These are phyloP conservation scores for Petrocephalus zakoni DNA, from an alignment of 2,113 vertebrate species.

Conservation along the genomic window DNA sequence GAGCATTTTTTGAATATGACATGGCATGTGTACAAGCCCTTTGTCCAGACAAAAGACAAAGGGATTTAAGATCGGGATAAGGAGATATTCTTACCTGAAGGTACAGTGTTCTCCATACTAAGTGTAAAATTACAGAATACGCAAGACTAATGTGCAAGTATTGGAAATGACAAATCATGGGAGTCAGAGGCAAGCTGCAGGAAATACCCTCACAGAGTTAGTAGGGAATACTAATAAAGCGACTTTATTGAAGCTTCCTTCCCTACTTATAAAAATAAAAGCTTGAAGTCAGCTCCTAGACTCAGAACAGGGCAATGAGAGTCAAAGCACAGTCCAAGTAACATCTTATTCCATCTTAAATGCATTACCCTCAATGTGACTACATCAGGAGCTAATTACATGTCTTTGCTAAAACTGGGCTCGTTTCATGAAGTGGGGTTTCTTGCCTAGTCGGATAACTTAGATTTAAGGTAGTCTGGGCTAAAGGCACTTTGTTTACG, in stretches of 20 bases:
- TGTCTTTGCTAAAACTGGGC: neutral
- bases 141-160: neutral
- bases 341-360: neutral
- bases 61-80: neutral
- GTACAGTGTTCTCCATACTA: neutral
- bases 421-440: too few relatives aligned
- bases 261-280: neutral
- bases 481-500: too few relatives aligned
- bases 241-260: conserved; percentile 6
- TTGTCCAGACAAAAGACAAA: too few relatives aligned
- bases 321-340: too few relatives aligned
- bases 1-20: neutral
- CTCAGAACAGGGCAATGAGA: neutral
- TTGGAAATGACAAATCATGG: neutral
- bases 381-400: neutral
- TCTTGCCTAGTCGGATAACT: too few relatives aligned
- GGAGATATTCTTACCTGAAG: neutral
- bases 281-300: neutral
- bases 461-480: too few relatives aligned
- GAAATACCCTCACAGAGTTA: neutral
- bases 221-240: neutral
- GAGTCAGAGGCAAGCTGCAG: neutral
- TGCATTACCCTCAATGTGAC: neutral
- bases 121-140: neutral
- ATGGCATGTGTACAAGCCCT: neutral